A percentile compares a stretch with the other conserved stretches of the same genome.
Evolutionary conservation across 2,888 invertebrate species (phyloP).

Genomic region (Suillia variegata): DNA sequence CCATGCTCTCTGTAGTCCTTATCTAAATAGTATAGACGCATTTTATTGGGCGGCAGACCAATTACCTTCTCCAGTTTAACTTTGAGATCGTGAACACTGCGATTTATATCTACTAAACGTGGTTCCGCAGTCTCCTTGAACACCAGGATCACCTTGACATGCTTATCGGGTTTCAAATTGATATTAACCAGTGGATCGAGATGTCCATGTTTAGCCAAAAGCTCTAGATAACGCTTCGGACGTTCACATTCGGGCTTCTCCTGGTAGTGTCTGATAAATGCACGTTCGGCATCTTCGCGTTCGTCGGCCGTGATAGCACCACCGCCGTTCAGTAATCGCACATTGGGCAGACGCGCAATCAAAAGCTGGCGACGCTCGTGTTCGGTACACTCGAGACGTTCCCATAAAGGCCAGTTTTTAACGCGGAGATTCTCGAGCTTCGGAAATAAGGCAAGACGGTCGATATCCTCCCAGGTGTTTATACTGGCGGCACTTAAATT

Average conservation of each 20-base stretch:
- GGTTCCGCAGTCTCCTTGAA: slow-evolving; percentile 78
- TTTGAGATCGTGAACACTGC: slow-evolving; percentile 83
- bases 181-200: slow-evolving; percentile 89
- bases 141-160: slow-evolving; percentile 83
- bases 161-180: slow-evolving; percentile 83
- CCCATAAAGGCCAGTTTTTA: slow-evolving; percentile 73
- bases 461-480: slow-evolving; percentile 87
- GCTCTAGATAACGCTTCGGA: slow-evolving; percentile 77
- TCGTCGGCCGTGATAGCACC: slow-evolving; percentile 82
- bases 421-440: slow-evolving; percentile 82
- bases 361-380: slow-evolving; percentile 86
- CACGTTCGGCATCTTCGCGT: slow-evolving; percentile 89
- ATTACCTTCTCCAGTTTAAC: slow-evolving; percentile 78
- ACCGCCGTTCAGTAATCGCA: slow-evolving; percentile 87
- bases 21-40: slow-evolving; percentile 89
- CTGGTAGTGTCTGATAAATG: slow-evolving; percentile 91
- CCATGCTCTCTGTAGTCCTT: slow-evolving; percentile 76
- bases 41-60: slow-evolving; percentile 80
- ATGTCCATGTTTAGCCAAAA: slow-evolving; percentile 84
- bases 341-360: slow-evolving; percentile 85
- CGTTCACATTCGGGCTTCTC: slow-evolving; percentile 82
- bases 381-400: slow-evolving; percentile 81
- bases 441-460: slow-evolving; percentile 82
- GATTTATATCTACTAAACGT: slow-evolving; percentile 76
- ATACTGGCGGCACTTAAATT: slow-evolving; percentile 86